Percentiles rank a stretch among this genome's conserved stretches.
Evolutionary conservation across 2,113 vertebrate species (phyloP).

Genomic region (Phyllopteryx taeniolatus): DNA sequence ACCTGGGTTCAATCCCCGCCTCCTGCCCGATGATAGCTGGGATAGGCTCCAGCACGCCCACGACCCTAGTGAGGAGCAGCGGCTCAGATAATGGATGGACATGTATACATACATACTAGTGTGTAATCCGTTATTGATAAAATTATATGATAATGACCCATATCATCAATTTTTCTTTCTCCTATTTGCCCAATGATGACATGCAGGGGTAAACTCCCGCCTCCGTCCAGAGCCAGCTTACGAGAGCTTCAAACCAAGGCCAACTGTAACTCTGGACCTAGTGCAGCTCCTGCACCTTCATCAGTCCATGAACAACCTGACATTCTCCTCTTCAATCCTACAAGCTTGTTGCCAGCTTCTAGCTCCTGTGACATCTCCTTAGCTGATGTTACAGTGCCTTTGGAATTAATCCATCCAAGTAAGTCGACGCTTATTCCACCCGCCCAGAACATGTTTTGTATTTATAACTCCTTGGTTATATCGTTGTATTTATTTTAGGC

Average conservation of each 20-base stretch:
- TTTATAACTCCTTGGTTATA: neutral
- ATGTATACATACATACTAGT: too few species aligned
- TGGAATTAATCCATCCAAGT: conserved; percentile 98
- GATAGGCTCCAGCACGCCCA: too few species aligned
- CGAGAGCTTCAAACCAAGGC: conserved; percentile 88
- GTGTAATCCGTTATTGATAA: too few species aligned
- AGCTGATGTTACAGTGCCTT: conserved; percentile 82
- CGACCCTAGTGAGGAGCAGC: too few species aligned
- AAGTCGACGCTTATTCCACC: conserved; percentile 48
- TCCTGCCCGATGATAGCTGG: too few species aligned
- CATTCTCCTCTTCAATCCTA: neutral
- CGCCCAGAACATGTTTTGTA: neutral
- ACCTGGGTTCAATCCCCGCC: too few species aligned
- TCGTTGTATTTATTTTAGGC: conserved; percentile 68
- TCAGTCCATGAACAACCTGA: conserved; percentile 55
- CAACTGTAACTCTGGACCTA: conserved; percentile 37
- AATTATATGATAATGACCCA: too few species aligned
- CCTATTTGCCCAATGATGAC: neutral
- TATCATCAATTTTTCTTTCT: too few species aligned
- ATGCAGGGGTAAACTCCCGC: conserved; percentile 86
- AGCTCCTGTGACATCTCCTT: conserved; percentile 75
- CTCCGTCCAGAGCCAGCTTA: conserved; percentile 79
- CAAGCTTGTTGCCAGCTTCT: conserved; percentile 34
- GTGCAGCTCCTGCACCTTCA: too few species aligned
- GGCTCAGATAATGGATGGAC: too few species aligned